Evolutionary conservation across 2,888 invertebrate species (phyloP), one percentile per base, ranked within the genome.

Genomic region (Aporophyla lueneburgensis): DNA sequence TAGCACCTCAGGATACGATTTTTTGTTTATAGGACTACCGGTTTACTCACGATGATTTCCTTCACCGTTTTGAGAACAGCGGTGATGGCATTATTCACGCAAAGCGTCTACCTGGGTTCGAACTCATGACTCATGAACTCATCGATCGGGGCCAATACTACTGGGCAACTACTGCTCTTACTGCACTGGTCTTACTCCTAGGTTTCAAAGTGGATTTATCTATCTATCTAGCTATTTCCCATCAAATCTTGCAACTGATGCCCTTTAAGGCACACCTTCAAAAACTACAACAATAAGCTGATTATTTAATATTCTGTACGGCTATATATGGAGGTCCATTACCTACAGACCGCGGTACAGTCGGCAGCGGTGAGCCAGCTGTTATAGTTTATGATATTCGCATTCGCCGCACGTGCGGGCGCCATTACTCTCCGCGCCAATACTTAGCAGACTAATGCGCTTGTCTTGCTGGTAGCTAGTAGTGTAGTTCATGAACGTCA

Each of bases 351-450:
- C 77, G 63, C 33, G 63, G 56, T 40, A 71, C 59, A 66, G 56
- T 58, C 46, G 56, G 24, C 63, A 14, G 58, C 51, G 83, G 83
- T 84, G 84, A 84, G 71, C 71, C 24, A 70, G 49, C 69, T 69
- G 68, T 40, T 53, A 67, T 66, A 79, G 59, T 71, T 77, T 81
- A 69, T 81, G 77, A 71, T 71, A 71, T 83, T 83, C 65, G n/a
- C 69, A 83, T 84, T 81, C 84, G 14, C 14, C 14, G 59, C 83
- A 83, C 83, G 84, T 74, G 71, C 81, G 27, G 46, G 9, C n/a
- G 16, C 54, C 81, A 84, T 84, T 84, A 84, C 33, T 83, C 81
- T 77, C 65, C 59, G 27, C 49, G 51, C 65, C 71, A 84, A 77
- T 84, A 84, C 71, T 67, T 10, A n/a, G 24, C 43, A 54, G 84